A percentile compares a stretch with the other conserved stretches of the same genome.
Conservation (phyloP, 1,140 invertebrate genomes). For the Meloidogyne floridensis region DNA sequence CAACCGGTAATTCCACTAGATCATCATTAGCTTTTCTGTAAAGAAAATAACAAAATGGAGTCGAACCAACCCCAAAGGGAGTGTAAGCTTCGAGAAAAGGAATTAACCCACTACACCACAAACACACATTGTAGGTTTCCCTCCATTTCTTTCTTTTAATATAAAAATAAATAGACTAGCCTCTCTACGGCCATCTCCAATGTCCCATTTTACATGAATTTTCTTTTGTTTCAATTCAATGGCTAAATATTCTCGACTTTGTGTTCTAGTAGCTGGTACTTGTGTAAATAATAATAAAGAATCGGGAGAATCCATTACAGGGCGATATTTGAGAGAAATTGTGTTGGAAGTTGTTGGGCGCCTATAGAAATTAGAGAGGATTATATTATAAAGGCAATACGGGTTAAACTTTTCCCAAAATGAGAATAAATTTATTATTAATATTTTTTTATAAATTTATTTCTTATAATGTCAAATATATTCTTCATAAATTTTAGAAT, state of each 20-base stretch:
- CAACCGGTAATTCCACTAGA: constrained; percentile 29
- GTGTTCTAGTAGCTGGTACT: constrained; percentile 59
- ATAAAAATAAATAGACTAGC: not conserved
- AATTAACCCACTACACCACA: not conserved
- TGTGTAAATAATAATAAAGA: constrained; percentile 56
- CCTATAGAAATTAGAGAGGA: not conserved
- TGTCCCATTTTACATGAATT: constrained; percentile 62
- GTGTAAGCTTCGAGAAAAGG: not conserved
- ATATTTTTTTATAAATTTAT: too few species aligned
- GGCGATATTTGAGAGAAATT: constrained; percentile 59
- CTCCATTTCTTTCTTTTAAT: not conserved
- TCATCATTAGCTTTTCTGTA: constrained; percentile 24
- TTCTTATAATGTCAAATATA: too few species aligned
- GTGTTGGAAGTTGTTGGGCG: constrained; percentile 57
- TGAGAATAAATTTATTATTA: too few species aligned
- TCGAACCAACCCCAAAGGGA: not conserved
- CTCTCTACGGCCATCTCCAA: constrained; percentile 55
- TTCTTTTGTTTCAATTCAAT: constrained; percentile 59
- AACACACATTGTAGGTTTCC: not conserved
- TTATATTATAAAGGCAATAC: not conserved
- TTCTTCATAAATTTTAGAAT: too few species aligned
- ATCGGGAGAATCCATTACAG: constrained; percentile 56
- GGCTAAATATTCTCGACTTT: constrained; percentile 60
- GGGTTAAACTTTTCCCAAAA: too few species aligned
- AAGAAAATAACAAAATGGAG: not conserved